Evolutionary conservation across 2,113 vertebrate genomes (phyloP), one percentile per base, ranked within the genome.

Genomic region (Sander lucioperca): DNA sequence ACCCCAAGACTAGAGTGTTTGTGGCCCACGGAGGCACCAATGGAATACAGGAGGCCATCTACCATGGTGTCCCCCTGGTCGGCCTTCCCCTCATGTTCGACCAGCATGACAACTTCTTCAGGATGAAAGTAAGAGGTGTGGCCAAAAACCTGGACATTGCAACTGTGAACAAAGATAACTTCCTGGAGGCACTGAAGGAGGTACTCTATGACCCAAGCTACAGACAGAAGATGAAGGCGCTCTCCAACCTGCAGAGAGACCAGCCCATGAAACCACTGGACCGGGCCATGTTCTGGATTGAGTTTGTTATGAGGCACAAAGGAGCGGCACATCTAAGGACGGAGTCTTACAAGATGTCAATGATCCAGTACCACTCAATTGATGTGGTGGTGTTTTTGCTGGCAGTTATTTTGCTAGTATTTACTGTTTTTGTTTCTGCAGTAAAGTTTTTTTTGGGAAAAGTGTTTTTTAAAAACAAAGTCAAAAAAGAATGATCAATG

Each of bases 1-100:
- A 94, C 68, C 77, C 88, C 5, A 92, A 91, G 73, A 93, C 91
- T 58, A 82, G 47, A 67, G 3, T 91, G 6, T 93, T 93, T 65
- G 92, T 94, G 15, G 92, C 93, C 23, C 93, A 94, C 0, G 92
- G 93, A 59, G 93, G 92, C n/a, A 92, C 93, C 47, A 94, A 94
- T 54, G 93, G 92, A 10, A 1, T 92, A 0, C 93, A 93, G 70
- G 93, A 94, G 75, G 93, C 93, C 23, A 51, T 94, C 65, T 88
- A 93, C 82, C 91, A 94, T 0, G 87, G 92, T 0, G 87, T 94
- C 1, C 89, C 93, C 6, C 72, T 94, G 14, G 79, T 94, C 0
- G 93, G 93, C 11, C 54, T 94, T 9, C 93, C 92, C 0, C 90
- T 93, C 3, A n/a, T 94, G 87, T 93, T 93, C 4, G 93, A 94